Conservation (phyloP, 2,888 invertebrate genomes). For the Cryptus viduatorius region DNA sequence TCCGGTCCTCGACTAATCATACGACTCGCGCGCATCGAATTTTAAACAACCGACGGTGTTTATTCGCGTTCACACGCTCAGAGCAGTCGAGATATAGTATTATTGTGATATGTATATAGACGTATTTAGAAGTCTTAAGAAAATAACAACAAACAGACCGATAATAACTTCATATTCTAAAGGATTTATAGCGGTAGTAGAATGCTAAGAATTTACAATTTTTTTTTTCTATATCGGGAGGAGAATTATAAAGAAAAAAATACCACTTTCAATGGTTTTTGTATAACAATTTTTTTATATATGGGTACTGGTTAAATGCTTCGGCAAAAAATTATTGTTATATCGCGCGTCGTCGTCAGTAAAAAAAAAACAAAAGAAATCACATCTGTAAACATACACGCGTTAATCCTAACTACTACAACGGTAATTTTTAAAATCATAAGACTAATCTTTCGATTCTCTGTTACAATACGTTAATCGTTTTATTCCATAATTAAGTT, state of each 20-base stretch:
- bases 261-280: constrained; percentile 40
- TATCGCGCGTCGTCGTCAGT: constrained; percentile 19
- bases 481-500: constrained; percentile 45
- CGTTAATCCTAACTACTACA: constrained; percentile 35
- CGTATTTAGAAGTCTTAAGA: constrained; percentile 46
- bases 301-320: constrained; percentile 57
- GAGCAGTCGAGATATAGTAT: constrained; percentile 68
- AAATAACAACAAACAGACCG: constrained; percentile 23
- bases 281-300: constrained; percentile 32
- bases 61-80: constrained; percentile 11
- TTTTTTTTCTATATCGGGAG: constrained; percentile 37
- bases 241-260: constrained; percentile 30
- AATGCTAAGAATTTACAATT: constrained; percentile 28
- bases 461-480: constrained; percentile 30
- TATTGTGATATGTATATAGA: constrained; percentile 75
- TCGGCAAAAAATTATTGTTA: constrained; percentile 63
- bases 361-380: not conserved
- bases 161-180: constrained; percentile 45
- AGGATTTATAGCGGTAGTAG: constrained; percentile 23
- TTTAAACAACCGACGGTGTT: constrained; percentile 8
- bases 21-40: constrained; percentile 20
- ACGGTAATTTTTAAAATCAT: constrained; percentile 26
- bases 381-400: constrained; percentile 30
- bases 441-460: constrained; percentile 16
- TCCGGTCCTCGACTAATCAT: constrained; percentile 47